Percentiles rank a stretch among this genome's conserved stretches.
Evolutionary conservation across 1,140 invertebrate species (phyloP).

Genomic region (Heliothis virescens): DNA sequence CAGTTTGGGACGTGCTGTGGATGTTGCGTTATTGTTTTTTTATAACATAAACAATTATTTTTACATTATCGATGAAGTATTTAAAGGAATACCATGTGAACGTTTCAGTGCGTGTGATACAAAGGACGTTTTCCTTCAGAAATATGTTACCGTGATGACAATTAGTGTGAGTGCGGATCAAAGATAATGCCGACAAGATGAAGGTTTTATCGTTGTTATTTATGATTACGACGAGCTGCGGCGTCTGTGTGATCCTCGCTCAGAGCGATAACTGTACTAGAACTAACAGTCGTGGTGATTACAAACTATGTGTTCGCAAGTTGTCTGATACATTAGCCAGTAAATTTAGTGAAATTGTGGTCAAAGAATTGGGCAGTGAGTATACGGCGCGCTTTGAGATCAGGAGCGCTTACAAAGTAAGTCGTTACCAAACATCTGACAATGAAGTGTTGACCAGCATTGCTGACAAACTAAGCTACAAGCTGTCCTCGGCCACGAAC

Average conservation of each 20-base stretch:
- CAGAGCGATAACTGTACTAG: slow-evolving; percentile 75
- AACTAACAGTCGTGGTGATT: slow-evolving; percentile 71
- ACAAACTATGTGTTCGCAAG: slow-evolving; percentile 71
- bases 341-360: slow-evolving; percentile 76
- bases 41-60: slow-evolving; percentile 20
- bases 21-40: not conserved
- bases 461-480: slow-evolving; percentile 75
- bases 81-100: slow-evolving; percentile 14
- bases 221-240: slow-evolving; percentile 59
- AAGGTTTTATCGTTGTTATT: slow-evolving; percentile 74
- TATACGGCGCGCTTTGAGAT: slow-evolving; percentile 76
- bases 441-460: slow-evolving; percentile 70
- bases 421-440: slow-evolving; percentile 68
- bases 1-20: slow-evolving; percentile 2
- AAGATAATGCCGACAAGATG: slow-evolving; percentile 74
- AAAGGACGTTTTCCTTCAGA: slow-evolving; percentile 16
- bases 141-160: slow-evolving; percentile 37
- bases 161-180: slow-evolving; percentile 44
- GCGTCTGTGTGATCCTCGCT: slow-evolving; percentile 58
- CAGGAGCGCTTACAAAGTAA: slow-evolving; percentile 73
- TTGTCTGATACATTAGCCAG: slow-evolving; percentile 72
- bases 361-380: slow-evolving; percentile 78
- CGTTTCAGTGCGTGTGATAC: slow-evolving; percentile 3
- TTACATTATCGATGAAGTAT: slow-evolving; percentile 41
- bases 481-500: slow-evolving; percentile 75